phyloP scores from a whole-genome alignment of 2,797 vertebrate genomes.

The Chelon labrosus region DNA sequence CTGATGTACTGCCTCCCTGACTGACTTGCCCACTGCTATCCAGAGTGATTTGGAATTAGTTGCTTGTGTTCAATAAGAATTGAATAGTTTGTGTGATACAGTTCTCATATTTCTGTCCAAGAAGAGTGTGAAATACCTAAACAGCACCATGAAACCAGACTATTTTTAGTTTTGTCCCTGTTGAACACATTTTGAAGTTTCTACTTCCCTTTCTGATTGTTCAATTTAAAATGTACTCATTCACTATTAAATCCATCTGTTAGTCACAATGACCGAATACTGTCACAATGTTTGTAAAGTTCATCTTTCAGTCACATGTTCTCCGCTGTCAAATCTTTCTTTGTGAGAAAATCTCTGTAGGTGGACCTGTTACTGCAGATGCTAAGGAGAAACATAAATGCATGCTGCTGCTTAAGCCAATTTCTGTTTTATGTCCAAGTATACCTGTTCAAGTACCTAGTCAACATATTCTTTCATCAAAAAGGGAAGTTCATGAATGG shows the following conservation, averaged over 20 bases:
- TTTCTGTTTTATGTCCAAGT: background rate
- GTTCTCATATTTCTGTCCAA: background rate
- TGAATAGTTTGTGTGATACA: background rate
- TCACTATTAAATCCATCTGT: background rate
- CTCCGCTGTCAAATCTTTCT: background rate
- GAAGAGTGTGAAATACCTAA: background rate
- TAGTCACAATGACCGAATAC: background rate
- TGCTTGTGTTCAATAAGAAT: background rate
- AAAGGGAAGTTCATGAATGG: too few species aligned
- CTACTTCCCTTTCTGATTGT: background rate
- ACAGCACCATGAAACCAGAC: background rate
- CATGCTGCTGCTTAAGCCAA: background rate
- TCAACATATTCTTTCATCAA: background rate
- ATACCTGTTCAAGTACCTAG: too few species aligned
- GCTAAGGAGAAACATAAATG: background rate
- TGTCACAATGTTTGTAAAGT: background rate
- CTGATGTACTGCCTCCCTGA: conserved; percentile 4
- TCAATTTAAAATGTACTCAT: background rate
- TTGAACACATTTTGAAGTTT: background rate
- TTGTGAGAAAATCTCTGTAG: background rate
- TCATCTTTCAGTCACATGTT: background rate
- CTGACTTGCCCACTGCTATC: background rate
- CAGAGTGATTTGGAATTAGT: background rate
- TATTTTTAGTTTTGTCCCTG: too few species aligned
- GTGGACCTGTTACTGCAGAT: background rate